Evolutionary conservation across 1,140 invertebrate species (phyloP).

Genomic region (Philaenus spumarius): DNA sequence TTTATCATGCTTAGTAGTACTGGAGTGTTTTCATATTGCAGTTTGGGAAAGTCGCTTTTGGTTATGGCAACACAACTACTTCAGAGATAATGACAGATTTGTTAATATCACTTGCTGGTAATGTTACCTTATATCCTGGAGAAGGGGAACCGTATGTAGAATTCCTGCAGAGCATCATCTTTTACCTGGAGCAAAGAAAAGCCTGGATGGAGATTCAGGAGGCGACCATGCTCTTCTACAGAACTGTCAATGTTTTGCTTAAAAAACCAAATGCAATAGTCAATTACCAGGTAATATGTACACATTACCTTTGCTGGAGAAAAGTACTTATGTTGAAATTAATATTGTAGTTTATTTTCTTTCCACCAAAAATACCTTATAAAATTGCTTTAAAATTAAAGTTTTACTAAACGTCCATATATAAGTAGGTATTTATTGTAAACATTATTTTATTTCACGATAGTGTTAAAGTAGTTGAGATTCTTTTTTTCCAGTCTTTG

Average conservation of each 20-base stretch:
- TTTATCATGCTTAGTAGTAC: no score
- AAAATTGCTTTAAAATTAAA: no score
- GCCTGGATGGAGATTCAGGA: conserved; percentile 17
- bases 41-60: conserved; percentile 53
- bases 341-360: no score
- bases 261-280: conserved; percentile 15
- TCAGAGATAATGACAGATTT: conserved; percentile 3
- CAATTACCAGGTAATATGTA: conserved; percentile 20
- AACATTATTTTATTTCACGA: no score
- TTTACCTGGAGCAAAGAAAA: conserved; percentile 17
- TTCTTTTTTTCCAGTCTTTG: no score
- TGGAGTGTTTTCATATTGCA: conserved; percentile 30
- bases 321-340: no score
- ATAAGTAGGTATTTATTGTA: no score
- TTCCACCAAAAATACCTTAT: no score
- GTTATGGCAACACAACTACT: conserved; percentile 41
- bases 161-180: conserved; percentile 9
- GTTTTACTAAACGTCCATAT: no score
- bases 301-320: no score
- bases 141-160: conserved; percentile 22
- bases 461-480: no score
- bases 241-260: conserved; percentile 19
- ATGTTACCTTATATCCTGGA: conserved; percentile 15
- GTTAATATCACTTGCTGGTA: conserved; percentile 8
- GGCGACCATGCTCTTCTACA: conserved; percentile 17